Base-by-base conservation (phyloP, 1,140 invertebrate genomes). In the Heliconius eleuchia region DNA sequence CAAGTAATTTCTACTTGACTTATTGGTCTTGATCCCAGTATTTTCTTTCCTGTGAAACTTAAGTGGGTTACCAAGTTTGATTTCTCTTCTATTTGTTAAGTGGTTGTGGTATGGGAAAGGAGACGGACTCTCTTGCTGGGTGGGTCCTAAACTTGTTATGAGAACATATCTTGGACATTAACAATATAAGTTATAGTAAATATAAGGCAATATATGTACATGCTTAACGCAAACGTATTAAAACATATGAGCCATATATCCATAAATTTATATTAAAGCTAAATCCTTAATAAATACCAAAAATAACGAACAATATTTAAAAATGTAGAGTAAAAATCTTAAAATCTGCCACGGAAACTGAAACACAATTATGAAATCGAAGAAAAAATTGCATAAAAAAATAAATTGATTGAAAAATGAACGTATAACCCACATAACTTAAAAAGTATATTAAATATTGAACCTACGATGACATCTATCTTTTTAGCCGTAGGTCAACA, bases 11-110 rank as follows among this genome's bases (percentile, higher is more conserved):
- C 91, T 87, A 89, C 82, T 84, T 85, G 85, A 82, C 80, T 89
- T 87, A 87, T 89, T 87, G 82, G 82, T 85, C 81, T 71, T 73
- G 81, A 83, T 87, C 86, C 87, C 83, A 83, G 82, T 82, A 84
- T 87, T 91, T 90, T 92, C 89, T 92, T 92, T 91, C 90, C 90
- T 88, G 89, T 86, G 86, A 87, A 90, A 86, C 73, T 84, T 81
- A 91, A 86, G 85, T 90, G 85, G 88, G 88, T 87, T 86, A 87
- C 82, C 76, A 76, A 87, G 86, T 85, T 87, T 87, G 84, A 80
- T 83, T 80, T 83, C 79, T 83, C 82, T 79, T 23, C 80, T 86
- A 86, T 85, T 86, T 84, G 74, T 86, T 85, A 88, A 90, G 87
- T 90, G 86, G 81, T 76, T 82, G 73, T 71, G 70, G 82, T 77